These are phyloP conservation scores for Caenorhabditis doughertyi DNA, from an alignment of 2,888 invertebrate species.

Conservation along the genomic window DNA sequence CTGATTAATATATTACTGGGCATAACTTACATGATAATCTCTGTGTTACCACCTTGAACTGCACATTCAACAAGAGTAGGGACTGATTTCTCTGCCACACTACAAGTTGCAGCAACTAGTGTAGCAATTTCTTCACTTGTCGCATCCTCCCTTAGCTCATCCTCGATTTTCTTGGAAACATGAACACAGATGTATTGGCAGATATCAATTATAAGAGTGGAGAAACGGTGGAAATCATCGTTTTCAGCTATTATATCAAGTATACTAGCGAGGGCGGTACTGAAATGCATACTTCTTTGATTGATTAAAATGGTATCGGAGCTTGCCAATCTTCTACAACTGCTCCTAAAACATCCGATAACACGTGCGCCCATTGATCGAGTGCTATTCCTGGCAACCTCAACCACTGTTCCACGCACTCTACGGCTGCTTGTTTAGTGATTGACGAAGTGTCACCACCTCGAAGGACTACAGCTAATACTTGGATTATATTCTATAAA, in stretches of 20 bases:
- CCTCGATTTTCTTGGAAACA: constrained; percentile 63
- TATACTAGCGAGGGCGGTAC: constrained; percentile 72
- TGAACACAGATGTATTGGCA: constrained; percentile 67
- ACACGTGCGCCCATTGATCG: constrained; percentile 69
- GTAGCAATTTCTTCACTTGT: constrained; percentile 65
- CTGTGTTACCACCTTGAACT: constrained; percentile 31
- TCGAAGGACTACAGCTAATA: constrained; percentile 71
- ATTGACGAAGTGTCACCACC: constrained; percentile 73
- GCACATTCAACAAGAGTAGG: constrained; percentile 62
- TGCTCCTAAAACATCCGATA: constrained; percentile 67
- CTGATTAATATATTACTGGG: too few relatives aligned
- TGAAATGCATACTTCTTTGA: too few relatives aligned
- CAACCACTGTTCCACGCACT: constrained; percentile 80
- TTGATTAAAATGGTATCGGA: too few relatives aligned
- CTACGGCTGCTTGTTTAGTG: constrained; percentile 76
- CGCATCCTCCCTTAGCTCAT: constrained; percentile 61
- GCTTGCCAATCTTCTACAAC: constrained; percentile 71
- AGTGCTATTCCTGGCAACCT: constrained; percentile 74
- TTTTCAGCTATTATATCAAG: constrained; percentile 72
- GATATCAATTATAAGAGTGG: constrained; percentile 63
- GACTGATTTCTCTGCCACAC: constrained; percentile 63
- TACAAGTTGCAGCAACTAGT: constrained; percentile 68
- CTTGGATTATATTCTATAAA: constrained; percentile 73
- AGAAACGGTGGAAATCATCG: constrained; percentile 64
- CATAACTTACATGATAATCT: constrained; percentile 24